Evolutionary conservation across 2,797 vertebrate species (phyloP).

Genomic region (Xenentodon cancila): DNA sequence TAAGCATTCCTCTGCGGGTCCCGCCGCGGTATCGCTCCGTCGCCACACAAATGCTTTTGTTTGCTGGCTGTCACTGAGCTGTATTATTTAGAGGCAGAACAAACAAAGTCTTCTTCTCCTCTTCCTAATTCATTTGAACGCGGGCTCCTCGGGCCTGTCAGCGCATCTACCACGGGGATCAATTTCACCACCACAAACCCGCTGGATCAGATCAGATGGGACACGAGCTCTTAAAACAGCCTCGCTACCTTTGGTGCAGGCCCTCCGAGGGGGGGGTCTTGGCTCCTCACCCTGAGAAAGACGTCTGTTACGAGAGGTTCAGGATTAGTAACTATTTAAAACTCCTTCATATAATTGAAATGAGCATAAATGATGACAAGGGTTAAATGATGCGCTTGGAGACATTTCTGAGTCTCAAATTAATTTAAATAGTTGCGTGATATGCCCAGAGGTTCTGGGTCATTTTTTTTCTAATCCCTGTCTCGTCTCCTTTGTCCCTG

Average conservation of each 20-base stretch:
- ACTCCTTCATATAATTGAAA: slow-evolving; percentile 50
- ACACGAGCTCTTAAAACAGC: slow-evolving; percentile 25
- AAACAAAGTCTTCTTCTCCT: slow-evolving; percentile 63
- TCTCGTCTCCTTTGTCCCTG: slow-evolving; percentile 25
- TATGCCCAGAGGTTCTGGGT: slow-evolving; percentile 71
- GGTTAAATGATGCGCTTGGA: slow-evolving; percentile 62
- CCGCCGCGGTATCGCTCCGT: slow-evolving; percentile 28
- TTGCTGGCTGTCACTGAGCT: slow-evolving; percentile 60
- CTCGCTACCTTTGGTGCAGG: slow-evolving; percentile 15
- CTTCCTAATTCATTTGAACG: slow-evolving; percentile 47
- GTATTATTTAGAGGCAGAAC: slow-evolving; percentile 74
- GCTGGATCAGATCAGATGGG: slow-evolving; percentile 56
- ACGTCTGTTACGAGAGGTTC: slow-evolving; percentile 34
- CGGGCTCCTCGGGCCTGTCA: slow-evolving; percentile 56
- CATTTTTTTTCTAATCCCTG: slow-evolving; percentile 26
- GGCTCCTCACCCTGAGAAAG: slow-evolving; percentile 10
- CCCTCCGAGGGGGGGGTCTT: slow-evolving; percentile 22
- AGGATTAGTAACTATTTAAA: slow-evolving; percentile 49
- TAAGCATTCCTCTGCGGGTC: slow-evolving; percentile 48
- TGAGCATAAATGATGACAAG: slow-evolving; percentile 42
- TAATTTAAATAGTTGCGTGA: slow-evolving; percentile 63
- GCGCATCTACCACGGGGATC: slow-evolving; percentile 61
- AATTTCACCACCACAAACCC: slow-evolving; percentile 59
- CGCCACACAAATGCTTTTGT: slow-evolving; percentile 66
- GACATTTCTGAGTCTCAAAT: slow-evolving; percentile 64